Evolutionary conservation across 2,113 vertebrate genomes (phyloP).

Genomic region (Euleptes europaea): DNA sequence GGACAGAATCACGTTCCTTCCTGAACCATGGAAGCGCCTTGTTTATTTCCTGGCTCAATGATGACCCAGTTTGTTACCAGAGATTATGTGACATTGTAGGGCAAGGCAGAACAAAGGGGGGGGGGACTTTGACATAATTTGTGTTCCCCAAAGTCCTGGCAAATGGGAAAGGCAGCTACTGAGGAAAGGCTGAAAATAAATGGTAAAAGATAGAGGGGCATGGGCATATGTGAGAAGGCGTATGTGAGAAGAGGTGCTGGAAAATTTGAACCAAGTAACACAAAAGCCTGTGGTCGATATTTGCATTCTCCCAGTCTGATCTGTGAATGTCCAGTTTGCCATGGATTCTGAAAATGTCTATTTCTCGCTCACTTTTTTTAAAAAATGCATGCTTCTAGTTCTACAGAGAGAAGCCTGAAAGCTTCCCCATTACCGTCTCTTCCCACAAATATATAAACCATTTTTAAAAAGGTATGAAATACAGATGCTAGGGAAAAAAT

Average conservation of each 20-base stretch:
- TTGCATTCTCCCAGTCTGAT: neutral
- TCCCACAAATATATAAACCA: neutral
- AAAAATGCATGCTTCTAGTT: neutral
- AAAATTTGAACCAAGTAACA: neutral
- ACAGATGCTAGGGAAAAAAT: no score
- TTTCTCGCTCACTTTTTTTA: neutral
- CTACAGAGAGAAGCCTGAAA: neutral
- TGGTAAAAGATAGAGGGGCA: neutral
- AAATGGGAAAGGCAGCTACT: conserved; percentile 4
- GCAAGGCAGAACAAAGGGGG: neutral
- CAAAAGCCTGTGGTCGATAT: neutral
- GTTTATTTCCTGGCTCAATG: neutral
- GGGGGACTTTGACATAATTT: neutral
- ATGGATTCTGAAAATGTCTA: neutral
- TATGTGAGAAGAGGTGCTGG: neutral
- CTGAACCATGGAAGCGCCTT: neutral
- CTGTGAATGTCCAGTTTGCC: neutral
- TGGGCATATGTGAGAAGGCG: no score
- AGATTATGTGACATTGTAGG: conserved; percentile 16
- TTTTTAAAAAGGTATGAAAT: neutral
- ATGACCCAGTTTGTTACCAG: conserved; percentile 6
- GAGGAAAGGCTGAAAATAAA: neutral
- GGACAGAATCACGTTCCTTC: neutral
- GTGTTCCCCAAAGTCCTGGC: neutral
- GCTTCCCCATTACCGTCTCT: neutral